Evolutionary conservation across 2,888 invertebrate genomes (phyloP), one percentile per base, ranked within the genome.

Genomic region (Melikaiella ostensackeni): DNA sequence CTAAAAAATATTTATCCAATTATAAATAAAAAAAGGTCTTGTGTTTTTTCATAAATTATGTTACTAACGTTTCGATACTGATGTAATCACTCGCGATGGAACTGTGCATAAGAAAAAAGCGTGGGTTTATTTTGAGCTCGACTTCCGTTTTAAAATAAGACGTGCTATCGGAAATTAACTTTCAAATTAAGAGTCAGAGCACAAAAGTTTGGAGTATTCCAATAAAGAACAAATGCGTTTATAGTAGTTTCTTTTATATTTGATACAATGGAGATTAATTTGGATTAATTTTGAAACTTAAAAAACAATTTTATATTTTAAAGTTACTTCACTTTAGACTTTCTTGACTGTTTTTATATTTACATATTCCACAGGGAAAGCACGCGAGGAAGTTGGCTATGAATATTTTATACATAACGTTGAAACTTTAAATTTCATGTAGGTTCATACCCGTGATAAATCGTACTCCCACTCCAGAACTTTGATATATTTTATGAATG

Each of bases 71-170:
- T 55, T 8, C 50, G n/a, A 62, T 62, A 66, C 42, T 66, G 42
- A 66, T 66, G 46, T 42, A 66, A 66, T 66, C 66, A 66, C 5
- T 27, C 42, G 66, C n/a, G 27, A 66, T 24, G 66, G 19, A 66
- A 27, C 24, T 38, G 42, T 46, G 27, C 42, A 24, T 38, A 46
- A 19, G 16, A 55, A 66, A 66, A 66, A 66, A 9, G 24, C 27
- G 42, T 46, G 9, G 50, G 21, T 66, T 66, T 66, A 66, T 66
- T 66, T 66, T 42, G 9, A 38, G 66, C 24, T 16, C 46, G 19
- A 42, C 66, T 66, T 66, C 66, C 46, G 46, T 46, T 66, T 66
- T 46, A 66, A 66, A 66, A 66, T 46, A 66, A 66, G 50, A 21
- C 21, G 9, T 0, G 16, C 16, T 42, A 42, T 64, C 64, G 24